Percentiles rank a stretch among this genome's conserved stretches.
Evolutionary conservation across 2,797 vertebrate genomes (phyloP).

Genomic region (Pseudopleuronectes americanus): DNA sequence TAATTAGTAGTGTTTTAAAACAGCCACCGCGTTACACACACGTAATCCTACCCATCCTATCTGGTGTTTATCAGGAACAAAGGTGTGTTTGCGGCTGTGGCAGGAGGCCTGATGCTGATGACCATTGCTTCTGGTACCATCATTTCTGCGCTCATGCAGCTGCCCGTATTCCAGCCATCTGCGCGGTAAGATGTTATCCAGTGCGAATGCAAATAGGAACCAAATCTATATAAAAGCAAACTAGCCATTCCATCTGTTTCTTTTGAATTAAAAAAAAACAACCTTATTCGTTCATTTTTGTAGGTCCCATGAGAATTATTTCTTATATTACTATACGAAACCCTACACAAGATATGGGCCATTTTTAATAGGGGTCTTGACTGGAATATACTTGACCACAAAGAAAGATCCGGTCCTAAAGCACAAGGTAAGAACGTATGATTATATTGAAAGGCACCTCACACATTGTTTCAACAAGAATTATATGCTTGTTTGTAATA

Average conservation of each 20-base stretch:
- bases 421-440: conserved; percentile 74
- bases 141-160: conserved; percentile 77
- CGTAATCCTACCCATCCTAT: background rate
- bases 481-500: no score
- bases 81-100: conserved; percentile 69
- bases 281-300: conserved; percentile 24
- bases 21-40: background rate
- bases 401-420: conserved; percentile 79
- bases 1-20: background rate
- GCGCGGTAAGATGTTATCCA: conserved; percentile 76
- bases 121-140: conserved; percentile 76
- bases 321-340: conserved; percentile 87
- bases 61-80: conserved; percentile 77
- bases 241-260: no score
- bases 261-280: background rate
- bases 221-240: background rate
- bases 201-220: background rate
- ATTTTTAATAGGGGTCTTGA: conserved; percentile 86
- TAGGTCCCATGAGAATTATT: conserved; percentile 77
- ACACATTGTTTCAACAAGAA: no score
- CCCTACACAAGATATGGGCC: conserved; percentile 89
- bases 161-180: conserved; percentile 84
- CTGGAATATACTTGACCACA: conserved; percentile 82
- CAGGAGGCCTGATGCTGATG: conserved; percentile 76
- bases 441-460: background rate